A percentile compares a stretch with the other conserved stretches of the same genome.
Evolutionary conservation across 2,888 invertebrate species (phyloP).

Genomic region (Bombyx huttoni): DNA sequence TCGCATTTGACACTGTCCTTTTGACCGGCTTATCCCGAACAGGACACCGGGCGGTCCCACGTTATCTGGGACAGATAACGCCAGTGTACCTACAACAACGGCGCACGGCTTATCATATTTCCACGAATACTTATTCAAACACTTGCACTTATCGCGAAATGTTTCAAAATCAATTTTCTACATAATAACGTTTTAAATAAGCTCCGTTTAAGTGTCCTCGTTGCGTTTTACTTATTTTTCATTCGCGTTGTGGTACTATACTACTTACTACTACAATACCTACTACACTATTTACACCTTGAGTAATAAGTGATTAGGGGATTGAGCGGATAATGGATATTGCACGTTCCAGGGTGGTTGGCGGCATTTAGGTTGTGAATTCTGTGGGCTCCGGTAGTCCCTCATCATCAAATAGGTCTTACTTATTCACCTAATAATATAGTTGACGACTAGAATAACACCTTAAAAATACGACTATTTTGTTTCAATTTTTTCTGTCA

Average conservation of each 20-base stretch:
- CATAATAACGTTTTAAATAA: neutral
- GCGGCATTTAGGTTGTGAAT: no score
- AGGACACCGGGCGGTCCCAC: slow-evolving; percentile 22
- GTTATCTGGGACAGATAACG: slow-evolving; percentile 52
- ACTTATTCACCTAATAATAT: no score
- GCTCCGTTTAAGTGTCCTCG: neutral
- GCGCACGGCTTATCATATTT: slow-evolving; percentile 48
- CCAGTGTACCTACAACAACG: slow-evolving; percentile 38
- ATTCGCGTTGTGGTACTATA: neutral
- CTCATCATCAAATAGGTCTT: no score
- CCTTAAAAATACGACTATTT: no score
- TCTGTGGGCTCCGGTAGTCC: no score
- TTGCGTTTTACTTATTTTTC: neutral
- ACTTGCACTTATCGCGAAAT: slow-evolving; percentile 57
- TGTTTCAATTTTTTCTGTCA: no score
- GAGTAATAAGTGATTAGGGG: no score
- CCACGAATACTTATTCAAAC: slow-evolving; percentile 57
- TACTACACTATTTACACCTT: no score
- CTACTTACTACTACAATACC: no score
- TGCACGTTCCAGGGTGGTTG: no score
- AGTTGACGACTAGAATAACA: no score
- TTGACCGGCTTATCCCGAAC: slow-evolving; percentile 10
- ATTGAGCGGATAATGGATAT: no score
- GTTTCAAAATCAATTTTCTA: slow-evolving; percentile 43
- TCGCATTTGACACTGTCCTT: neutral